Evolutionary conservation across 2,888 invertebrate species (phyloP).

Genomic region (Perdita meconis): DNA sequence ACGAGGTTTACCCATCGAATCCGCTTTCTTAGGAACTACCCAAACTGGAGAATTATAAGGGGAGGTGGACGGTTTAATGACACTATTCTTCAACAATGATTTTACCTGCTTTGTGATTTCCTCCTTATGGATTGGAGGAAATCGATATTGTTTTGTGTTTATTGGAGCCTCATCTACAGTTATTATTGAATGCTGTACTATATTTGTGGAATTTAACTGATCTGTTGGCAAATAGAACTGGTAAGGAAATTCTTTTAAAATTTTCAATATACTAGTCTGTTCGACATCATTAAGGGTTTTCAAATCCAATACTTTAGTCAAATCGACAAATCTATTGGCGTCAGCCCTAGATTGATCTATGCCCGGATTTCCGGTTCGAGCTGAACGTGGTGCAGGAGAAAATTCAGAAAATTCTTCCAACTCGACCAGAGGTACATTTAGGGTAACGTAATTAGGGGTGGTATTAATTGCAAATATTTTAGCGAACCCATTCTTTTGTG

Average conservation of each 20-base stretch:
- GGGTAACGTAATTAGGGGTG: neutral
- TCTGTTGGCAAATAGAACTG: slow-evolving; percentile 11
- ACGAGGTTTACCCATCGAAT: neutral
- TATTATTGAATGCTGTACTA: neutral
- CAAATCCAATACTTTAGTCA: neutral
- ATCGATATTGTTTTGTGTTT: slow-evolving; percentile 7
- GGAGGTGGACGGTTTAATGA: neutral
- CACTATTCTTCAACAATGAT: neutral
- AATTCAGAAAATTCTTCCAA: neutral
- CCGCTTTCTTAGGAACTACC: neutral
- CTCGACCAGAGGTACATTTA: neutral
- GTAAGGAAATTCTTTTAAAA: neutral
- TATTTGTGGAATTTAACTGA: neutral
- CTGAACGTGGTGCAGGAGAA: slow-evolving; percentile 2
- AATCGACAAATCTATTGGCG: neutral
- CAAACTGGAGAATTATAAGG: neutral
- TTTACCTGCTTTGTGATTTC: neutral
- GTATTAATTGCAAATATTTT: slow-evolving; percentile 4
- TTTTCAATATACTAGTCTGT: neutral
- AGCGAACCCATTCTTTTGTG: slow-evolving; percentile 6
- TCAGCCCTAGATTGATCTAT: neutral
- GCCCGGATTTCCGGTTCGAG: neutral
- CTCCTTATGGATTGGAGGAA: no score
- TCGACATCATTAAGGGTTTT: neutral
- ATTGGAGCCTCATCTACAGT: neutral